Base-by-base conservation (phyloP, 2,797 vertebrate species). In the Nothura maculosa region DNA sequence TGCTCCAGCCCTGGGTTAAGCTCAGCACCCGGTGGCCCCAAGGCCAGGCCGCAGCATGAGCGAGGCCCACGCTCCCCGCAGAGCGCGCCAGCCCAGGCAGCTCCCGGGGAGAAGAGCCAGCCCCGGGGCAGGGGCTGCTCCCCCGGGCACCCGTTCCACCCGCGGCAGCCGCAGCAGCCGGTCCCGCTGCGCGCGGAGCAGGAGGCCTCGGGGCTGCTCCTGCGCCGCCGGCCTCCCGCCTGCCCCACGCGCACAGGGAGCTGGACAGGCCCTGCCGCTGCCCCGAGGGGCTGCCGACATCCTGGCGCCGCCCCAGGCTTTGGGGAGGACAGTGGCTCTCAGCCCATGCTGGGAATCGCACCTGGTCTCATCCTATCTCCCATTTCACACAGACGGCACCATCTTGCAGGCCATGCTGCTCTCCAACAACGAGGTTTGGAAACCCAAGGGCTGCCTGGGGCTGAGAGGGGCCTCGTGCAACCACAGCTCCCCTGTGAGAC, bases 371-470 rank as follows among this genome's bases (percentile, higher is more conserved):
- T 15, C 40, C n/a, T 10, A 52, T 52, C 38, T 40, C 38, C 38
- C 12, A 12, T 14, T 54, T 18, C 50, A 30, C 50, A 52, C 50
- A 52, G 7, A 16, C 24, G 13, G 3, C 32, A 17, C 11, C 69
- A 10, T 9, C 18, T 0, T 0, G 10, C 55, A 47, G 57, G 57
- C 30, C 83, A 16, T 1, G 1, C 11, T 10, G 0, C 9, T 28
- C 22, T 28, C 20, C 30, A 87, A 28, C 11, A 1, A 81, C 40
- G 47, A 17, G 20, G 7, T 73, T 42, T 80, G 20, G 18, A 63
- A 66, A 27, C 3, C 0, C 9, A 16, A 9, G 22, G 54, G 9
- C 9, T 28, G 34, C 34, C 50, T 52, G 40, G 40, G 60, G 34
- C 43, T 67, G 25, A 60, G 9, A 32, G n/a, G 28, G n/a, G 62